phyloP scores from a whole-genome alignment of 2,113 vertebrate species.

The Pygoscelis adeliae region DNA sequence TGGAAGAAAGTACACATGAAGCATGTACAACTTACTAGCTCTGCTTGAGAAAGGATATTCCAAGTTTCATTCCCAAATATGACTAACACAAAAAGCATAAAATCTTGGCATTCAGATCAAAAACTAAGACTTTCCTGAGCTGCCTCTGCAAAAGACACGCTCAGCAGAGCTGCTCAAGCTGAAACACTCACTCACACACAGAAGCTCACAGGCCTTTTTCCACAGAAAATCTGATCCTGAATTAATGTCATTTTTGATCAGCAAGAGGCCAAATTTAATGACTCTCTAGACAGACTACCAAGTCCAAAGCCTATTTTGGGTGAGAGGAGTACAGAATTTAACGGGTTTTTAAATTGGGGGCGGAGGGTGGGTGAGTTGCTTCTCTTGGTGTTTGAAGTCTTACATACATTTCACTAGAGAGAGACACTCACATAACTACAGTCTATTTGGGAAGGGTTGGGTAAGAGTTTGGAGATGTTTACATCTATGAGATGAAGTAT shows the following conservation, averaged over 20 bases:
- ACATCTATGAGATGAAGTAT: accelerated
- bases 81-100: neutral
- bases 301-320: neutral
- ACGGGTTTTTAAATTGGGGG: neutral
- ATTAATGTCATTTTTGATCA: neutral
- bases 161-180: neutral
- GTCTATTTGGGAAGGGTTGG: neutral
- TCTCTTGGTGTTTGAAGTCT: neutral
- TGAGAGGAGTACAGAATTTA: neutral
- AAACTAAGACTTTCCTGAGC: neutral
- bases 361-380: neutral
- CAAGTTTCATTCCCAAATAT: neutral
- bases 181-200: accelerated
- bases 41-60: neutral
- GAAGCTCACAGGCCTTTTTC: neutral
- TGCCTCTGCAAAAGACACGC: neutral
- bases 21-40: neutral
- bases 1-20: neutral
- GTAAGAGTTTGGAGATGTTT: neutral
- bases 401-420: neutral
- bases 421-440: neutral
- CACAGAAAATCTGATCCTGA: neutral
- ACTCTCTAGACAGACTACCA: neutral
- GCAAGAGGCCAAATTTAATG: neutral
- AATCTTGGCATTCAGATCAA: neutral